A percentile compares a stretch with the other conserved stretches of the same genome.
phyloP scores from a whole-genome alignment of 2,113 vertebrate species.

The Hassar affinis region DNA sequence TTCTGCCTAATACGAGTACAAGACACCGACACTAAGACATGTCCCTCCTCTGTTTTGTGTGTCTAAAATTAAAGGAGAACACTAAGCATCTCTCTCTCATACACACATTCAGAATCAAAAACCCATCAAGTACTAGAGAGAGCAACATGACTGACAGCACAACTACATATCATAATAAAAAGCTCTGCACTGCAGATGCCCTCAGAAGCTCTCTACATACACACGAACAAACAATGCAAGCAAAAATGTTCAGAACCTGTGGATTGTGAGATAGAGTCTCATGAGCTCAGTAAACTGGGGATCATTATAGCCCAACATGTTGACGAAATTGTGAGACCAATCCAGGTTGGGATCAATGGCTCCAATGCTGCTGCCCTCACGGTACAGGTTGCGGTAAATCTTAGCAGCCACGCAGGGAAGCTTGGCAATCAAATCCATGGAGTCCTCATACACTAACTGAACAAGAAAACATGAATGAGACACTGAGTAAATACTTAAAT shows the following conservation, averaged over 20 bases:
- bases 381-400: constrained; percentile 96
- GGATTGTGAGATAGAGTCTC: constrained; percentile 97
- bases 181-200: too few relatives aligned
- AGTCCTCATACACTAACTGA: constrained; percentile 92
- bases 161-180: too few relatives aligned
- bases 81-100: too few relatives aligned
- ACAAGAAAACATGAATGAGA: background rate
- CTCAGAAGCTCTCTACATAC: too few relatives aligned
- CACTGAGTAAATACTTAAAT: background rate
- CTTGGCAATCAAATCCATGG: constrained; percentile 97
- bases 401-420: constrained; percentile 94
- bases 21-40: too few relatives aligned
- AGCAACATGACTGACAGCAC: too few relatives aligned
- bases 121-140: too few relatives aligned
- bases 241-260: constrained; percentile 75
- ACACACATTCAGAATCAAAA: too few relatives aligned
- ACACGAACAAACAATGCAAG: background rate
- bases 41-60: too few relatives aligned
- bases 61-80: too few relatives aligned
- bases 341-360: constrained; percentile 94
- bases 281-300: constrained; percentile 92
- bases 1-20: too few relatives aligned
- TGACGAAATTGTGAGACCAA: constrained; percentile 97
- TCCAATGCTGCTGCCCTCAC: constrained; percentile 93
- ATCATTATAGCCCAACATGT: constrained; percentile 95